phyloP scores from a whole-genome alignment of 2,888 invertebrate genomes.

The Limnephilus auricula region DNA sequence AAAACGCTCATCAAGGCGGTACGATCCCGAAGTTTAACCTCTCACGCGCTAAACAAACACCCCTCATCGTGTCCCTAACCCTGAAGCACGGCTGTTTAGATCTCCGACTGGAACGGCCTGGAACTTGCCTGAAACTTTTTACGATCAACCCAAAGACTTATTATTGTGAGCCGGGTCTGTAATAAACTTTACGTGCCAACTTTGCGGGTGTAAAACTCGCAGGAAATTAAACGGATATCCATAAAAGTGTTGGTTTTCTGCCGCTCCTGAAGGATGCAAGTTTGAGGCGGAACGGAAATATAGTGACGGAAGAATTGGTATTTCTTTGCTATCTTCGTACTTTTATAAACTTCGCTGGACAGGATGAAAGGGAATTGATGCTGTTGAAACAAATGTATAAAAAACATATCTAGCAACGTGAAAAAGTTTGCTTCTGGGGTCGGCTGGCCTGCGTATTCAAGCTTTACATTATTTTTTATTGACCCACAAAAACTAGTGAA shows the following conservation, averaged over 20 bases:
- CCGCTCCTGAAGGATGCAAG: neutral
- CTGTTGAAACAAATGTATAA: neutral
- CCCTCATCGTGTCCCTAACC: neutral
- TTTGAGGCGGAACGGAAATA: neutral
- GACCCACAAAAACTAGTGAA: too few species aligned
- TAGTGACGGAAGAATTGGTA: neutral
- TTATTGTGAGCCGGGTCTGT: constrained; percentile 9
- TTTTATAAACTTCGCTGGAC: neutral
- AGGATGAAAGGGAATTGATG: neutral
- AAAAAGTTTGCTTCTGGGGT: neutral
- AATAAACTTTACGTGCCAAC: constrained; percentile 32
- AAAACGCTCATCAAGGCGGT: neutral
- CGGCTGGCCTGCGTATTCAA: neutral
- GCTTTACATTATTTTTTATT: too few species aligned
- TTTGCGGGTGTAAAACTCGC: constrained; percentile 35
- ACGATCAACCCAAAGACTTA: constrained; percentile 24
- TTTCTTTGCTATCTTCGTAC: neutral
- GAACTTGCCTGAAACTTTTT: constrained; percentile 17
- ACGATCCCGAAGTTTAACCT: neutral
- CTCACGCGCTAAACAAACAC: constrained; percentile 6
- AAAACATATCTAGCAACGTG: neutral
- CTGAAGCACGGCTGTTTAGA: neutral
- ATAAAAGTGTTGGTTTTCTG: constrained; percentile 26
- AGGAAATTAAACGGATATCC: constrained; percentile 47
- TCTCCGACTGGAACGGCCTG: neutral